phyloP scores from a whole-genome alignment of 2,113 vertebrate genomes.

The Burhinus oedicnemus region DNA sequence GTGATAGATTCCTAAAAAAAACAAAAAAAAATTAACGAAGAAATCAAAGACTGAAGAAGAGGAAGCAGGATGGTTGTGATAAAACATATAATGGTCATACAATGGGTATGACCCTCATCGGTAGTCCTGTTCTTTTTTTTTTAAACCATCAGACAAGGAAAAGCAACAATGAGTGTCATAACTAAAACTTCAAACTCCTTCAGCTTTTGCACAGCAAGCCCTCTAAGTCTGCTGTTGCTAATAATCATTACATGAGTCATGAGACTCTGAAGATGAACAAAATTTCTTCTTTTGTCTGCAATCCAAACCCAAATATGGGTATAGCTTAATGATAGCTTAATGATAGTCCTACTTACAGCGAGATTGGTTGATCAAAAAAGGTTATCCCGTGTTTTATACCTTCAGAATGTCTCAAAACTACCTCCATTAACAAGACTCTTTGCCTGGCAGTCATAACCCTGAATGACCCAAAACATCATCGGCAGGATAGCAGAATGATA shows the following conservation, averaged over 20 bases:
- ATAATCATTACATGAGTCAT: background rate
- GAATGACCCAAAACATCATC: background rate
- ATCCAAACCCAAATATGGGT: background rate
- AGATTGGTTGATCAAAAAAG: background rate
- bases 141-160: background rate
- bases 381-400: background rate
- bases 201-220: background rate
- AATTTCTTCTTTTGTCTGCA: background rate
- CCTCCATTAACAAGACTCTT: background rate
- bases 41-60: background rate
- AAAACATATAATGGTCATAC: background rate
- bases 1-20: background rate
- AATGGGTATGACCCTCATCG: background rate
- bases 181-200: background rate
- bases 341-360: background rate
- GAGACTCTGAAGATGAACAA: background rate
- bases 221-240: background rate
- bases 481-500: background rate
- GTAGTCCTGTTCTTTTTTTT: background rate
- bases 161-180: background rate
- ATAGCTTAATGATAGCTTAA: background rate
- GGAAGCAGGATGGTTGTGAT: background rate
- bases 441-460: background rate
- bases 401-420: background rate
- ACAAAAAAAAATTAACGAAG: accelerated